These are phyloP conservation scores for Drosophila teissieri DNA, from an alignment of 1,140 invertebrate genomes.

Conservation along the genomic window DNA sequence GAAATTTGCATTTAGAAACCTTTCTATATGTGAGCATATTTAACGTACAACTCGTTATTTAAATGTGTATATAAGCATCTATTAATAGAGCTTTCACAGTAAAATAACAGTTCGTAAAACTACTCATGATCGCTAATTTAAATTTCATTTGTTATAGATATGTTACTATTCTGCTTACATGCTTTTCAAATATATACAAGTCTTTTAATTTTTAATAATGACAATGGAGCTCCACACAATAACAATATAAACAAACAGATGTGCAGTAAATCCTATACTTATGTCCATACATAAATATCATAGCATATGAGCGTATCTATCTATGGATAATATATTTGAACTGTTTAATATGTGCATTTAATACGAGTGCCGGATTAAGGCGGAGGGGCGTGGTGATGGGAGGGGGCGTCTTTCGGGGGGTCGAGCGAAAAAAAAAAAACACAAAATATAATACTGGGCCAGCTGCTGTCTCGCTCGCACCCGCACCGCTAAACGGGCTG, in stretches of 20 bases:
- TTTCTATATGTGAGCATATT: too few relatives aligned
- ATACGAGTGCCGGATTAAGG: constrained; percentile 11
- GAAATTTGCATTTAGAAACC: too few relatives aligned
- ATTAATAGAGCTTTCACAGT: too few relatives aligned
- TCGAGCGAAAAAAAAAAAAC: constrained; percentile 32
- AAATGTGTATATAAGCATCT: neutral
- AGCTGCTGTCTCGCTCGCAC: constrained; percentile 52
- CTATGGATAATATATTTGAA: constrained; percentile 1
- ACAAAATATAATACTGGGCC: constrained; percentile 52
- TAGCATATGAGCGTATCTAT: neutral
- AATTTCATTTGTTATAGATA: neutral
- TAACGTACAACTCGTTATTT: neutral
- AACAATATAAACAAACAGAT: neutral
- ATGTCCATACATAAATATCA: neutral
- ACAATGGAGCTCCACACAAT: neutral
- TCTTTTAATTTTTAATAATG: neutral
- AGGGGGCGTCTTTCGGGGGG: constrained; percentile 24
- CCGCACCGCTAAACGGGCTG: constrained; percentile 41
- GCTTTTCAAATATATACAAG: neutral
- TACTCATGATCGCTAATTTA: neutral
- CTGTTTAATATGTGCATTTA: constrained; percentile 9
- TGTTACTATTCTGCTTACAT: neutral
- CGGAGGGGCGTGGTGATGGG: constrained; percentile 10
- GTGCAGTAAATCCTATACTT: neutral
- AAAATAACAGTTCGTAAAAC: too few relatives aligned